Percentiles rank a stretch among this genome's conserved stretches.
Evolutionary conservation across 2,888 invertebrate genomes (phyloP).

Genomic region (Heteromurus nitidus): DNA sequence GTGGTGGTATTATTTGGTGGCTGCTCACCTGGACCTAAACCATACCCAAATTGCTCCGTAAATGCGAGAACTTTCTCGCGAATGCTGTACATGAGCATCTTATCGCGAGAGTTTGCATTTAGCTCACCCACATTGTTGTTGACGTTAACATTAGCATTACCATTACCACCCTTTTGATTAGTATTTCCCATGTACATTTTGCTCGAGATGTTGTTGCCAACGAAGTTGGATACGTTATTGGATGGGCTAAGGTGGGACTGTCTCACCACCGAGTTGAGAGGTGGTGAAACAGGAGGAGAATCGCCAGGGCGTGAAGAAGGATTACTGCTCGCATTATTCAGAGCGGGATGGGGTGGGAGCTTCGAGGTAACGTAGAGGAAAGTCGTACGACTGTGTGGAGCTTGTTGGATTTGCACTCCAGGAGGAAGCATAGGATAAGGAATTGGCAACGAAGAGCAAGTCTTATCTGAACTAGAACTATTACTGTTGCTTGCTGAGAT

Average conservation of each 20-base stretch:
- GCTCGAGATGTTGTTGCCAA: conserved; percentile 51
- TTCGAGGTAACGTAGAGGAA: conserved; percentile 73
- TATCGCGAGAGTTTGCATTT: conserved; percentile 15
- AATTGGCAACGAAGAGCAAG: conserved; percentile 54
- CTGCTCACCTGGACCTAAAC: conserved; percentile 43
- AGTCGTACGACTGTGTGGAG: conserved; percentile 72
- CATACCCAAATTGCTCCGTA: conserved; percentile 72
- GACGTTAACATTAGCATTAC: conserved; percentile 56
- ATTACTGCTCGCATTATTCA: conserved; percentile 10
- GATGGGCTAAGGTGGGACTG: conserved; percentile 19
- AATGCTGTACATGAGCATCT: conserved; percentile 58
- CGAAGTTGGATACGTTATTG: conserved; percentile 3
- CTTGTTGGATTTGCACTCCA: conserved; percentile 73
- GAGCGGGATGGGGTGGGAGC: conserved; percentile 64
- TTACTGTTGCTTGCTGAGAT: conserved; percentile 51
- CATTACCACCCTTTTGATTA: conserved; percentile 55
- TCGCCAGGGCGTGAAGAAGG: conserved; percentile 11
- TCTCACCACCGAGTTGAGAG: conserved; percentile 16
- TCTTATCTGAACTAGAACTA: conserved; percentile 50
- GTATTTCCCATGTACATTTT: conserved; percentile 19
- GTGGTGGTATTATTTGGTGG: too few species aligned
- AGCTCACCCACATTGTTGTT: neutral
- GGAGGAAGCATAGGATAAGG: conserved; percentile 74
- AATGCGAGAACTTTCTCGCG: conserved; percentile 72
- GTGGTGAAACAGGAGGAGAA: conserved; percentile 41